These are phyloP conservation scores for Melinaea marsaeus DNA, from an alignment of 2,888 invertebrate genomes.

Conservation along the genomic window DNA sequence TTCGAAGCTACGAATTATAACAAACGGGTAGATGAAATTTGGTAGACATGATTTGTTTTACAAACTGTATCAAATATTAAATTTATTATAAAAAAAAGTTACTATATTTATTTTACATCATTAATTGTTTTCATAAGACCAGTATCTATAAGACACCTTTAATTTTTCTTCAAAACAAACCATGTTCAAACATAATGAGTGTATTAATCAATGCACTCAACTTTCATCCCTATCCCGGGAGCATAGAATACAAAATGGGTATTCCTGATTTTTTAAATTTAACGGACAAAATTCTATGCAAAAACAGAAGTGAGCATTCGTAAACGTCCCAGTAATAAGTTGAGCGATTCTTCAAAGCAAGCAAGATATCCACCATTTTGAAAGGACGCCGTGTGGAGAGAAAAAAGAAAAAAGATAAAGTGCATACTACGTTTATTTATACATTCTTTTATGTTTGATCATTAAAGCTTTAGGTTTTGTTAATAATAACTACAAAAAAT, in stretches of 20 bases:
- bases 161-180: slow-evolving; percentile 8
- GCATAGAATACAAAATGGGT: slow-evolving; percentile 20
- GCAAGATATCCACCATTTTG: slow-evolving; percentile 36
- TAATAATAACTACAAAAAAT: too few relatives aligned
- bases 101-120: background rate
- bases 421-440: too few relatives aligned
- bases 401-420: slow-evolving; percentile 12
- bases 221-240: slow-evolving; percentile 15
- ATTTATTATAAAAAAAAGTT: too few relatives aligned
- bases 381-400: slow-evolving; percentile 28
- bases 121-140: background rate
- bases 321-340: slow-evolving; percentile 47
- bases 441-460: too few relatives aligned
- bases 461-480: background rate
- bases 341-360: slow-evolving; percentile 42
- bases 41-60: too few relatives aligned
- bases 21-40: too few relatives aligned
- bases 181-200: slow-evolving; percentile 6
- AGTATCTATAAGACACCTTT: slow-evolving; percentile 7
- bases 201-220: slow-evolving; percentile 7
- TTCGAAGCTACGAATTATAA: too few relatives aligned
- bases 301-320: slow-evolving; percentile 44
- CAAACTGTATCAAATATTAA: too few relatives aligned
- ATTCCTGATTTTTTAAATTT: slow-evolving; percentile 31
- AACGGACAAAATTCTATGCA: slow-evolving; percentile 37